Conservation (phyloP, 2,113 vertebrate species). For the Camelus dromedarius region DNA sequence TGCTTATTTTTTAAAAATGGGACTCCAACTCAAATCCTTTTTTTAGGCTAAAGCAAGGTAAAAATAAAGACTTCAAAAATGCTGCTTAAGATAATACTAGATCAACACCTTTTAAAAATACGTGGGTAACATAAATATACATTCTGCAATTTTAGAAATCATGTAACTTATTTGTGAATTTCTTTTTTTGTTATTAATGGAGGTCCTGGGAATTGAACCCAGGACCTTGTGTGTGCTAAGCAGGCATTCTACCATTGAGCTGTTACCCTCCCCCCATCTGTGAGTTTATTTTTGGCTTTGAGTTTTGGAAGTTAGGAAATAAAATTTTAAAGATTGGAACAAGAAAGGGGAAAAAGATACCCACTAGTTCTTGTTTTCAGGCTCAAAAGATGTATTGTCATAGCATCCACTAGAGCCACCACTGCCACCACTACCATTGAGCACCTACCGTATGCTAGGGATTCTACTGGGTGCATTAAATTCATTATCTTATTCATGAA, state of each 20-base stretch:
- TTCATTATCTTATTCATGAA: neutral
- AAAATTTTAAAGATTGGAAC: neutral
- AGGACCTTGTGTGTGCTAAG: too few relatives aligned
- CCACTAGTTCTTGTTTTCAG: neutral
- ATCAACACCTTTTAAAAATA: slow-evolving; percentile 14
- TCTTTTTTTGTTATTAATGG: neutral
- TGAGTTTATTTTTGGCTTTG: neutral
- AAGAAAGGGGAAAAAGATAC: slow-evolving; percentile 27
- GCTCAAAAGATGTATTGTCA: neutral
- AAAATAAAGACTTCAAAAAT: slow-evolving; percentile 32
- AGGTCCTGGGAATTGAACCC: too few relatives aligned
- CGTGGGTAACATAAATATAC: neutral
- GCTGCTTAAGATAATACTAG: slow-evolving; percentile 17
- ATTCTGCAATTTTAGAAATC: slow-evolving; percentile 43
- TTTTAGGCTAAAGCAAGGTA: neutral
- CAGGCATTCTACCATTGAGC: too few relatives aligned
- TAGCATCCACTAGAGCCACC: neutral
- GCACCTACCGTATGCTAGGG: neutral
- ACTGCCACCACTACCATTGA: neutral
- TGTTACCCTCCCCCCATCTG: neutral
- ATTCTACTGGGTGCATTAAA: neutral
- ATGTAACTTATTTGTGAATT: neutral
- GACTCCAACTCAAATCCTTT: neutral
- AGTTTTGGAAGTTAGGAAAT: neutral
- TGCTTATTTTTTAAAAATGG: slow-evolving; percentile 30